Evolutionary conservation across 2,797 vertebrate species (phyloP).

Genomic region (Babyrousa celebensis): DNA sequence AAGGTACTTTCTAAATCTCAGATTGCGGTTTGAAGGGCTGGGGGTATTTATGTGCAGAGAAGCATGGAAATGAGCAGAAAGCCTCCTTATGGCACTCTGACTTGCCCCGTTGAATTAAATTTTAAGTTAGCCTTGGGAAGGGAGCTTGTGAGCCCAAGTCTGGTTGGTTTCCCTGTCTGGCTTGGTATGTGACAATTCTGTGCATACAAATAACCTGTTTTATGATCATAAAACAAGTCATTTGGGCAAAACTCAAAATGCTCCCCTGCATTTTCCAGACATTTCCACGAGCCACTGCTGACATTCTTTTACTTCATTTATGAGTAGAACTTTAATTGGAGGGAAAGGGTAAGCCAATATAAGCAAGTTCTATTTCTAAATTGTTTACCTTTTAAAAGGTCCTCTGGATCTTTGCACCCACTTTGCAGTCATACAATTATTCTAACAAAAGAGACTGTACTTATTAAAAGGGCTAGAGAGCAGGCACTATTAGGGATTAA

Average conservation of each 20-base stretch:
- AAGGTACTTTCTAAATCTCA: conserved; percentile 37
- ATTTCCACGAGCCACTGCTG: neutral
- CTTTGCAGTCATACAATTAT: neutral
- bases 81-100: neutral
- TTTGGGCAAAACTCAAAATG: conserved; percentile 54
- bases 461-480: conserved; percentile 32
- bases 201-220: neutral
- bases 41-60: neutral
- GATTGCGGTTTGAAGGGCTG: neutral
- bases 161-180: neutral
- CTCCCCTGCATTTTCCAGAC: neutral
- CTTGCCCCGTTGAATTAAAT: neutral
- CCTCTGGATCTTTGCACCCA: neutral
- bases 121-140: neutral
- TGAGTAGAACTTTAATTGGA: conserved; percentile 55
- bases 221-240: conserved; percentile 36
- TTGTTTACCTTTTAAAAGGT: conserved; percentile 66
- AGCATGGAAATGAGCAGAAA: neutral
- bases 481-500: neutral
- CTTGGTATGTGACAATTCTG: neutral
- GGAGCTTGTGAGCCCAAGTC: neutral
- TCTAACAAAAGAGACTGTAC: conserved; percentile 27
- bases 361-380: conserved; percentile 50
- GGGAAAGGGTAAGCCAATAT: neutral
- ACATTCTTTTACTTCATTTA: neutral